These are phyloP conservation scores for Intellagama lesueurii DNA, from an alignment of 2,797 vertebrate species.

Conservation along the genomic window DNA sequence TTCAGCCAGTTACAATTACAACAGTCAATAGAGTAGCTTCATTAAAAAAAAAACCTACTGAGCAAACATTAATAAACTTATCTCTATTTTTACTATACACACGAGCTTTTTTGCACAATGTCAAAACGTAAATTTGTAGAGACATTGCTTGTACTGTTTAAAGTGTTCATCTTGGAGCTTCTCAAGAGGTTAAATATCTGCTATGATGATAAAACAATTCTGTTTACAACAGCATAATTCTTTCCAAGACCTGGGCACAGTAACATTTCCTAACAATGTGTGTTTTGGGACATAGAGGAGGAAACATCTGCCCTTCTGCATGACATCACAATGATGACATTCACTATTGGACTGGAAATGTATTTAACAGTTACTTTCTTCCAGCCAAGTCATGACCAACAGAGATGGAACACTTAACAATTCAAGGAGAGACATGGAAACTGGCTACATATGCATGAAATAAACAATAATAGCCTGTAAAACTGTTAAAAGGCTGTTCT, in stretches of 20 bases:
- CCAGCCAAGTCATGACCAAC: constrained; percentile 1
- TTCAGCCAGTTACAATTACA: not conserved
- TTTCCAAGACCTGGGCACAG: not conserved
- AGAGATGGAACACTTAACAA: not conserved
- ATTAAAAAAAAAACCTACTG: not conserved
- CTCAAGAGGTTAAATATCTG: not conserved
- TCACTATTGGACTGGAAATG: constrained; percentile 22
- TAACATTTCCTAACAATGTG: not conserved
- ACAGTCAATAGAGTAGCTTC: not conserved
- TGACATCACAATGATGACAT: constrained; percentile 8
- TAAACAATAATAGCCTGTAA: not conserved
- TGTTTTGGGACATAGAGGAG: not conserved
- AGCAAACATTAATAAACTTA: not conserved
- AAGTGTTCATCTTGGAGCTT: not conserved
- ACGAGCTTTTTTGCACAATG: not conserved
- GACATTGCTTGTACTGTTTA: not conserved
- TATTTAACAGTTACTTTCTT: not conserved
- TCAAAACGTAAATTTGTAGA: not conserved
- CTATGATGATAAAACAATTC: not conserved
- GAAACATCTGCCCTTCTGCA: constrained; percentile 59
- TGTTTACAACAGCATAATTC: not conserved
- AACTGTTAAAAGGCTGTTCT: not conserved
- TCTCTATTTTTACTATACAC: not conserved
- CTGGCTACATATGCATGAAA: not conserved
- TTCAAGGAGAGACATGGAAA: not conserved